Evolutionary conservation across 1,140 invertebrate species (phyloP).

Genomic region (Hylaeus volcanicus): DNA sequence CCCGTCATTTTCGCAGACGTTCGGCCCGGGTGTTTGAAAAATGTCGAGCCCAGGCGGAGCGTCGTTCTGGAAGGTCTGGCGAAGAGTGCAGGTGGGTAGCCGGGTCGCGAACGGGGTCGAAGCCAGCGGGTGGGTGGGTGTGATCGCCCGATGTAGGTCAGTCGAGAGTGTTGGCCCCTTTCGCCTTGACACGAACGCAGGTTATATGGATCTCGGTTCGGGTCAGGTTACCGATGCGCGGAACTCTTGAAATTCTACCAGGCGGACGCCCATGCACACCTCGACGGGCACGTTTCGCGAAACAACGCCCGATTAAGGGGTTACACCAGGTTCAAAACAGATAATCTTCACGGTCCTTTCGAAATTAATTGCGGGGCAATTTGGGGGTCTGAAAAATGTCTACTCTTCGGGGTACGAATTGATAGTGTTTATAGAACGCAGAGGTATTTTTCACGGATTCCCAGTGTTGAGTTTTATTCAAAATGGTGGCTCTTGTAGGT

Average conservation of each 20-base stretch:
- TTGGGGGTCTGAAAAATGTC: too few relatives aligned
- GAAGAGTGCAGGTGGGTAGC: constrained; percentile 38
- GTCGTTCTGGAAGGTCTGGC: constrained; percentile 16
- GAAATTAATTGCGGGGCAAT: too few relatives aligned
- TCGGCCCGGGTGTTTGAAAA: neutral
- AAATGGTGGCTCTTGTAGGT: too few relatives aligned
- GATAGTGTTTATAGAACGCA: too few relatives aligned
- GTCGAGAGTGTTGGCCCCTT: constrained; percentile 72
- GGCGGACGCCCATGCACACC: neutral
- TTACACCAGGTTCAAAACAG: too few relatives aligned
- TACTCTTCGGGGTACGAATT: too few relatives aligned
- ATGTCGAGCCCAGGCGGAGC: constrained; percentile 10
- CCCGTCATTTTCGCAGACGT: neutral
- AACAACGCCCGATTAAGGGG: constrained; percentile 3
- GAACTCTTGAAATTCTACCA: constrained; percentile 59
- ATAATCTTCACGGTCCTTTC: too few relatives aligned
- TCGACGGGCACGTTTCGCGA: neutral
- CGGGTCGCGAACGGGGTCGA: constrained; percentile 47
- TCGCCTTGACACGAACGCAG: constrained; percentile 75
- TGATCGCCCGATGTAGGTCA: constrained; percentile 73
- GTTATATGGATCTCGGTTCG: constrained; percentile 68
- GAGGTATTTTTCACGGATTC: neutral
- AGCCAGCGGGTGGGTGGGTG: constrained; percentile 36
- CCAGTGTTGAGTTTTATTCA: too few relatives aligned
- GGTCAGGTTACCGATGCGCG: constrained; percentile 58